These are phyloP conservation scores for Rana temporaria DNA, from an alignment of 2,113 vertebrate species.

Conservation along the genomic window DNA sequence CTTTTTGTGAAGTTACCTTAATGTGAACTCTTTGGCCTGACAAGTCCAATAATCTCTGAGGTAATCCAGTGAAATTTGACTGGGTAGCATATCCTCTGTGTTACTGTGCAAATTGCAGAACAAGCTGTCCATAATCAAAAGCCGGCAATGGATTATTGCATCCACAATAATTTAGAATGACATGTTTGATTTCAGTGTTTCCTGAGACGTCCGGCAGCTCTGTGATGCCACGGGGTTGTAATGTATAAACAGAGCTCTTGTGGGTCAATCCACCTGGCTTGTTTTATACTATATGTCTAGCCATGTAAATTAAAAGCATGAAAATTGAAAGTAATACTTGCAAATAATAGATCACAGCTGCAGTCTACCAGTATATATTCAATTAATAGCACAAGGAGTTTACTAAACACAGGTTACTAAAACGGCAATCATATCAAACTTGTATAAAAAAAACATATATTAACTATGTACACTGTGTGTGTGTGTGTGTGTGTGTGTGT, in stretches of 20 bases:
- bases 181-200: conserved; percentile 62
- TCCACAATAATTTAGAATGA: conserved; percentile 64
- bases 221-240: conserved; percentile 58
- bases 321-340: neutral
- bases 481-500: too few species aligned
- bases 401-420: too few species aligned
- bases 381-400: too few species aligned
- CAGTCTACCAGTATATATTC: neutral
- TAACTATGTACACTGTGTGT: too few species aligned
- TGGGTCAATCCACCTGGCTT: neutral
- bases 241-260: neutral
- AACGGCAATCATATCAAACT: too few species aligned
- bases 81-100: conserved; percentile 70
- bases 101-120: conserved; percentile 62
- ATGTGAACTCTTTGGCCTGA: conserved; percentile 72
- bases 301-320: neutral
- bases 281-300: neutral
- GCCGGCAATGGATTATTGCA: conserved; percentile 64
- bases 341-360: neutral
- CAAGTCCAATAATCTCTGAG: conserved; percentile 70
- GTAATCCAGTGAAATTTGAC: conserved; percentile 70
- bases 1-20: conserved; percentile 63
- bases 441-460: too few species aligned
- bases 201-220: conserved; percentile 62
- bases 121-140: conserved; percentile 68